Evolutionary conservation across 2,797 vertebrate genomes (phyloP).

Genomic region (Enteromius unitaeniatus): DNA sequence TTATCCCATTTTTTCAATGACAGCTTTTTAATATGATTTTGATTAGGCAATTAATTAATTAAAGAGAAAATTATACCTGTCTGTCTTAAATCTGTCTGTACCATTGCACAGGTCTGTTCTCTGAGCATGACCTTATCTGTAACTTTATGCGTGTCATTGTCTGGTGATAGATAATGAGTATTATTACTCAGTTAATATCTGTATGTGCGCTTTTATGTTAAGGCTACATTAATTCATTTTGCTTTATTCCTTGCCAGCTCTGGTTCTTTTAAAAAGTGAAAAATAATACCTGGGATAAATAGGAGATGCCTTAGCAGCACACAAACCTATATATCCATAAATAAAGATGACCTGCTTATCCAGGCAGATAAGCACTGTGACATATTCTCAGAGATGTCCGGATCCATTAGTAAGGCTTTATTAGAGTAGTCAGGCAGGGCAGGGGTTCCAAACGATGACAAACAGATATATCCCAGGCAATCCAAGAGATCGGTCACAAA

Average conservation of each 20-base stretch:
- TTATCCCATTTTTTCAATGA: constrained; percentile 8
- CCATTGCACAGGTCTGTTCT: neutral
- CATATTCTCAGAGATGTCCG: too few relatives aligned
- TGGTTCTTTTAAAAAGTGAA: neutral
- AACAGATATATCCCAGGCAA: too few relatives aligned
- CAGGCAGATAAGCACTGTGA: constrained; percentile 10
- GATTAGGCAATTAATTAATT: constrained; percentile 32
- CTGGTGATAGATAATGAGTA: constrained; percentile 7
- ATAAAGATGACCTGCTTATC: constrained; percentile 35
- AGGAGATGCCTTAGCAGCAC: constrained; percentile 33
- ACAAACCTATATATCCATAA: constrained; percentile 25
- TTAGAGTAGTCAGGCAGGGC: too few relatives aligned
- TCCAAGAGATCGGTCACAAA: too few relatives aligned
- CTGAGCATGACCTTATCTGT: neutral
- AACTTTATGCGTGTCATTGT: neutral
- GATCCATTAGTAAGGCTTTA: too few relatives aligned
- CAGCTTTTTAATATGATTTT: constrained; percentile 35
- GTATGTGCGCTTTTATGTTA: neutral
- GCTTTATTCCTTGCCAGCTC: neutral
- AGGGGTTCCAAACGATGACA: too few relatives aligned
- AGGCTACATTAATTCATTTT: neutral
- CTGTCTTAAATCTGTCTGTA: constrained; percentile 30
- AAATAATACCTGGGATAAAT: constrained; percentile 41
- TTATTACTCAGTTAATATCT: constrained; percentile 3
- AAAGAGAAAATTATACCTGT: neutral